A percentile compares a stretch with the other conserved stretches of the same genome.
These are phyloP conservation scores for Nymphalis urticae DNA, from an alignment of 2,888 invertebrate genomes.

Conservation along the genomic window DNA sequence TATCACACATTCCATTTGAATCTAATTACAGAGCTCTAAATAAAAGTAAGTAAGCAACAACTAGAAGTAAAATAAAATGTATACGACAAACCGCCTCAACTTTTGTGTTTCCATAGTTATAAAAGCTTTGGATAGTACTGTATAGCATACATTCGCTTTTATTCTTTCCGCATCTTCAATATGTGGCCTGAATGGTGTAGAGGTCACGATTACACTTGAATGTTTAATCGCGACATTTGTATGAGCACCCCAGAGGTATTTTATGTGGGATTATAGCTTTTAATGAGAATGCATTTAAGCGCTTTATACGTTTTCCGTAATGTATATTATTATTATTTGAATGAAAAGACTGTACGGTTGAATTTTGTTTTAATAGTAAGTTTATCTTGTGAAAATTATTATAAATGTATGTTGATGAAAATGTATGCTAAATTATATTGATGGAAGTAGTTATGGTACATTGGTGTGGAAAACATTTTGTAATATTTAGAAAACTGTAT, in stretches of 20 bases:
- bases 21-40: background rate
- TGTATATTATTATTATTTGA: background rate
- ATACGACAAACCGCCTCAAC: background rate
- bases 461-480: too few species aligned
- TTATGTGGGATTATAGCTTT: constrained; percentile 14
- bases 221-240: constrained; percentile 28
- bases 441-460: too few species aligned
- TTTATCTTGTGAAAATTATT: background rate
- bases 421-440: too few species aligned
- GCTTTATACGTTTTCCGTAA: constrained; percentile 1
- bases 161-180: constrained; percentile 8
- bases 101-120: background rate
- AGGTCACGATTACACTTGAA: constrained; percentile 28
- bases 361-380: background rate
- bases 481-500: too few species aligned
- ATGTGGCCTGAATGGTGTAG: constrained; percentile 23
- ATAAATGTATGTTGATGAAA: too few species aligned
- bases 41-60: too few species aligned
- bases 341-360: background rate
- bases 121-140: background rate
- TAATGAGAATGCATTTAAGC: constrained; percentile 9
- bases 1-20: background rate
- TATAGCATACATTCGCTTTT: constrained; percentile 6
- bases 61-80: background rate
- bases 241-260: constrained; percentile 15